Conservation (phyloP, 2,888 invertebrate species). For the Artemia sinica region DNA sequence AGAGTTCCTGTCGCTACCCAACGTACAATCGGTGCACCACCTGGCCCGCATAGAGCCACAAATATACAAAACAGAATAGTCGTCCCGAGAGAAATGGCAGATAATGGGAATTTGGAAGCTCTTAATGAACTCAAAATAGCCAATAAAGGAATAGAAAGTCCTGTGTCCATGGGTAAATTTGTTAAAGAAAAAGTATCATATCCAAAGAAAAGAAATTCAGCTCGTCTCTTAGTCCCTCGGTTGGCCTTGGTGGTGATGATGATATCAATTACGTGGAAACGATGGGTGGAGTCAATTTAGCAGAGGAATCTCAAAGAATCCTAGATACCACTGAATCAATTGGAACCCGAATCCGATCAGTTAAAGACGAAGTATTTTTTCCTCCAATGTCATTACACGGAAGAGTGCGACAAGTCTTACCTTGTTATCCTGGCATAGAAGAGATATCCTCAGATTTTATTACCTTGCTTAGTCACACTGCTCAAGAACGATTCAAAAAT, state of each 20-base stretch:
- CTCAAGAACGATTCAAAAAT: constrained; percentile 78
- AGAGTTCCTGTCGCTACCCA: no score
- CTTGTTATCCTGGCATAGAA: constrained; percentile 51
- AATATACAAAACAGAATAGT: no score
- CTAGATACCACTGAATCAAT: constrained; percentile 74
- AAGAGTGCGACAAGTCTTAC: constrained; percentile 54
- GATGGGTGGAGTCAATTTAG: constrained; percentile 94
- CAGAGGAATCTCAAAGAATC: constrained; percentile 86
- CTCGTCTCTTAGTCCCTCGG: no score
- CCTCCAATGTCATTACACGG: constrained; percentile 56
- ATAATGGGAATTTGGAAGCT: background rate
- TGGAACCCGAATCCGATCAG: constrained; percentile 70
- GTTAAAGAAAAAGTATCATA: background rate
- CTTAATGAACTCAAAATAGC: background rate
- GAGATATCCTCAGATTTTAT: constrained; percentile 74
- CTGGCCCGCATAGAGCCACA: no score
- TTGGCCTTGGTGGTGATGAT: constrained; percentile 68
- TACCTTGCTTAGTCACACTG: constrained; percentile 74
- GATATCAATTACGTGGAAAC: constrained; percentile 97
- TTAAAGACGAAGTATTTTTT: constrained; percentile 79
- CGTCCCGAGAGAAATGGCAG: constrained; percentile 13
- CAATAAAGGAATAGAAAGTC: background rate
- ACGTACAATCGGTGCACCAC: no score
- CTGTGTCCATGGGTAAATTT: background rate
- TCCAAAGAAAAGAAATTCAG: constrained; percentile 8